Percentiles rank a stretch among this genome's conserved stretches.
Conservation (phyloP, 2,888 invertebrate genomes). For the Cantharis nigra region DNA sequence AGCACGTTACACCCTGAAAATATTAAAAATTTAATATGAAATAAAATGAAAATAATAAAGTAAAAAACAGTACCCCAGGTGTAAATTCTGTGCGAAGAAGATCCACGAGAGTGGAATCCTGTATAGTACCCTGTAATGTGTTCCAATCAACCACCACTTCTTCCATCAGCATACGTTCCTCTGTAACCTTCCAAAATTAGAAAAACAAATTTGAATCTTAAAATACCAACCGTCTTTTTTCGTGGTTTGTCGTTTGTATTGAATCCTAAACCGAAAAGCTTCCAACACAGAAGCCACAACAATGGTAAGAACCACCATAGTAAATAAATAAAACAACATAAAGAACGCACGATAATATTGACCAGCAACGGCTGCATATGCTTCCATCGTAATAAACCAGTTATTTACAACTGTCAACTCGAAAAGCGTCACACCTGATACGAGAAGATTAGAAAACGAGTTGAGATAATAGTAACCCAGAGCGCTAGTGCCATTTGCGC, state of each 20-base stretch:
- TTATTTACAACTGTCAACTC: constrained; percentile 90
- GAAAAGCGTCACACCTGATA: constrained; percentile 82
- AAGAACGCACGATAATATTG: constrained; percentile 82
- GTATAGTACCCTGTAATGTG: constrained; percentile 63
- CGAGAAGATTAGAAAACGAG: constrained; percentile 73
- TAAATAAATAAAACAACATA: constrained; percentile 86
- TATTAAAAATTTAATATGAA: neutral
- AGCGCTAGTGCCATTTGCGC: constrained; percentile 67
- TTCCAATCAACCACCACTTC: constrained; percentile 75
- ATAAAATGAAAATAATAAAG: neutral
- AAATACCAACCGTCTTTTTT: constrained; percentile 70
- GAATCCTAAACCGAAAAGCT: constrained; percentile 85
- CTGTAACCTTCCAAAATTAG: constrained; percentile 52
- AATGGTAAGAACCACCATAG: constrained; percentile 89
- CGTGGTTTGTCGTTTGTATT: constrained; percentile 80
- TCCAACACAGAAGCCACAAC: constrained; percentile 88
- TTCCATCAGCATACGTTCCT: constrained; percentile 77
- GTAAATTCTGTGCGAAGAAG: constrained; percentile 57
- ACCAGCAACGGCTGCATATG: constrained; percentile 71
- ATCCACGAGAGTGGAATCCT: constrained; percentile 60
- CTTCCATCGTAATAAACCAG: constrained; percentile 93
- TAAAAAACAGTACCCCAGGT: constrained; percentile 48
- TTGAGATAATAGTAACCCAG: constrained; percentile 87
- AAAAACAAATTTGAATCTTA: constrained; percentile 36
- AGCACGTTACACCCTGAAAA: constrained; percentile 64